Percentiles rank a stretch among this genome's conserved stretches.
Conservation (phyloP, 2,888 invertebrate genomes). For the Argyra leucocephala region DNA sequence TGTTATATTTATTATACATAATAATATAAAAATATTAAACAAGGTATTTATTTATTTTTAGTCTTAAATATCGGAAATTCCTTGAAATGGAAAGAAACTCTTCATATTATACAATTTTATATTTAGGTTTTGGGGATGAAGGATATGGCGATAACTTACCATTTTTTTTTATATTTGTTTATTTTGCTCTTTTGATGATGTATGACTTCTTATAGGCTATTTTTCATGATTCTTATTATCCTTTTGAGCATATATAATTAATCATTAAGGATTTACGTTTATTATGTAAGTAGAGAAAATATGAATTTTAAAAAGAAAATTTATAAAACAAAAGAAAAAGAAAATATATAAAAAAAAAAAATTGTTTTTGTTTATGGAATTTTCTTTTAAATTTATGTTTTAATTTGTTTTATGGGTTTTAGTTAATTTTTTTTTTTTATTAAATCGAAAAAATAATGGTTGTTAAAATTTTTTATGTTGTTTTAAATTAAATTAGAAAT, state of each 20-base stretch:
- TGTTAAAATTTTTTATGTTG: background rate
- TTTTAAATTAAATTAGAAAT: too few relatives aligned
- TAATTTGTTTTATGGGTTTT: constrained; percentile 1
- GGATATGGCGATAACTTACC: background rate
- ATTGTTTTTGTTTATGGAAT: background rate
- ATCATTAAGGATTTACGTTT: constrained; percentile 12
- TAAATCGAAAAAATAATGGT: background rate
- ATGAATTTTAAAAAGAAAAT: background rate
- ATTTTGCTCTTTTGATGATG: background rate
- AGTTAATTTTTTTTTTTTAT: background rate
- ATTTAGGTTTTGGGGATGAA: background rate
- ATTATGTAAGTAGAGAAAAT: background rate
- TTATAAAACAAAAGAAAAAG: background rate
- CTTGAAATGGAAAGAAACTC: background rate
- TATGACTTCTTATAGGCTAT: background rate
- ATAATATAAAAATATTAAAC: too few relatives aligned
- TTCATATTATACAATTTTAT: too few relatives aligned
- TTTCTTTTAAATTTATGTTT: background rate
- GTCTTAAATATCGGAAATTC: background rate
- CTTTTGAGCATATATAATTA: constrained; percentile 8
- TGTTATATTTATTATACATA: too few relatives aligned
- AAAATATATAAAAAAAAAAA: background rate
- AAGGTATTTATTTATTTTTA: too few relatives aligned
- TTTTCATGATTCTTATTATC: constrained; percentile 4
- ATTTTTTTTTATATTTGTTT: background rate